Conservation (phyloP, 2,888 invertebrate species). For the Horisme vitalbata region DNA sequence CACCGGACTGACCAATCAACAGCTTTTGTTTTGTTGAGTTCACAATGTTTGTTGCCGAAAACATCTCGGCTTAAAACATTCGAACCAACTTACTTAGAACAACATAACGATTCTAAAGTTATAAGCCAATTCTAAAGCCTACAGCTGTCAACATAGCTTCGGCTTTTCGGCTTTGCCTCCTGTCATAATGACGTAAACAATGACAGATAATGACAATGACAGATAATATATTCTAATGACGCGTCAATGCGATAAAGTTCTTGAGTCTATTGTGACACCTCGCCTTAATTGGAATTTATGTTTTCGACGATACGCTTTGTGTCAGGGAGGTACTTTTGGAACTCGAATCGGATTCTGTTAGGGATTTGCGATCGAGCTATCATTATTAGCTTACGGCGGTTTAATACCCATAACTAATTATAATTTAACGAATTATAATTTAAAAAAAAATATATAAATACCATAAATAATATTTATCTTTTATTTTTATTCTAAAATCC, state of each 20-base stretch:
- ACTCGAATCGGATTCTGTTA: too few species aligned
- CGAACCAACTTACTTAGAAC: not conserved
- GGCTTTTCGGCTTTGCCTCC: constrained; percentile 15
- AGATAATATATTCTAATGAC: constrained; percentile 54
- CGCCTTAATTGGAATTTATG: constrained; percentile 78
- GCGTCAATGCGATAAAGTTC: constrained; percentile 53
- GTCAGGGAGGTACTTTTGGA: constrained; percentile 31
- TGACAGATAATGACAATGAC: constrained; percentile 64
- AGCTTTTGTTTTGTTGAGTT: too few species aligned
- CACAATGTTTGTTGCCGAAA: too few species aligned
- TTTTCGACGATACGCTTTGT: constrained; percentile 56
- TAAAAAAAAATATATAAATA: too few species aligned
- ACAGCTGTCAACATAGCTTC: constrained; percentile 15
- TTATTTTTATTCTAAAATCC: too few species aligned
- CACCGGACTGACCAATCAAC: too few species aligned
- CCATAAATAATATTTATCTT: too few species aligned
- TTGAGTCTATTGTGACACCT: constrained; percentile 65
- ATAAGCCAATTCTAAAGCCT: not conserved
- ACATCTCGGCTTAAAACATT: too few species aligned
- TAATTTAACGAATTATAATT: too few species aligned
- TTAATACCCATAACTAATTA: too few species aligned
- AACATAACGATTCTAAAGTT: not conserved
- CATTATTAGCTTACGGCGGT: too few species aligned
- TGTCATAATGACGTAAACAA: constrained; percentile 65
- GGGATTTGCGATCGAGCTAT: not conserved